Evolutionary conservation across 2,797 vertebrate genomes (phyloP).

Genomic region (Trematomus bernacchii): DNA sequence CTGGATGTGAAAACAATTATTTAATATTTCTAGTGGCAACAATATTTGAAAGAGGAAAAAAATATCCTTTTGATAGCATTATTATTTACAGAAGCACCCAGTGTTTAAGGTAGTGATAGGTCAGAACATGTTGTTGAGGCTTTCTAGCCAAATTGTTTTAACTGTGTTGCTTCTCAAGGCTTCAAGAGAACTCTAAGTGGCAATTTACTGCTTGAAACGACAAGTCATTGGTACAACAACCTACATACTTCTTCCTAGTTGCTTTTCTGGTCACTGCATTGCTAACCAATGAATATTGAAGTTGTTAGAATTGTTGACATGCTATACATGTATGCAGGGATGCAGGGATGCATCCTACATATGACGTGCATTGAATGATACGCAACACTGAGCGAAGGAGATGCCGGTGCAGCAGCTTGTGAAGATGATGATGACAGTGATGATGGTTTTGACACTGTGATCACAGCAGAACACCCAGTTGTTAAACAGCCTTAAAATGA

Average conservation of each 20-base stretch:
- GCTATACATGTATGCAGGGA: no score
- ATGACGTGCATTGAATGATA: no score
- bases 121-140: background rate
- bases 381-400: background rate
- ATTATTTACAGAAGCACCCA: background rate
- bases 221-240: no score
- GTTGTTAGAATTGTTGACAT: no score
- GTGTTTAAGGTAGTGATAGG: background rate
- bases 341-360: no score
- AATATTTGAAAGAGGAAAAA: background rate
- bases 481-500: constrained; percentile 21
- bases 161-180: no score
- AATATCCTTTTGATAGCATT: background rate
- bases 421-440: background rate
- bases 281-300: background rate
- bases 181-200: no score
- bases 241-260: no score
- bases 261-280: background rate
- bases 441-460: constrained; percentile 12
- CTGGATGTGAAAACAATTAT: background rate
- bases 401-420: constrained; percentile 31
- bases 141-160: no score
- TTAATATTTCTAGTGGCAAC: background rate
- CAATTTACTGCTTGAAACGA: no score
- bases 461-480: constrained; percentile 1